Evolutionary conservation across 2,888 invertebrate genomes (phyloP).

Genomic region (Melangyna quadrimaculata): DNA sequence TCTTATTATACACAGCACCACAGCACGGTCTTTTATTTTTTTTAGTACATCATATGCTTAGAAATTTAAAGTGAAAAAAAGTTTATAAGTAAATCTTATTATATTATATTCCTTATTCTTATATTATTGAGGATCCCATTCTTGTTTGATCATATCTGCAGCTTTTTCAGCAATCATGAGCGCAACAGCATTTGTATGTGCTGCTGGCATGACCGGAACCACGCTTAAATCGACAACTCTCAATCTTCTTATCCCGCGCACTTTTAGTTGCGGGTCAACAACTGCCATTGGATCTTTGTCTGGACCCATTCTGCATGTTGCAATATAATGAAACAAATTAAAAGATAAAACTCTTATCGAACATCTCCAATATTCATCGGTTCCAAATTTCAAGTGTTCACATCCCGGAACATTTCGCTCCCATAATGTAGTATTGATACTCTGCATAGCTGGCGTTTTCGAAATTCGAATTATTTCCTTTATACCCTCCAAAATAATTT

Average conservation of each 20-base stretch:
- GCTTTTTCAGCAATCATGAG: constrained; percentile 87
- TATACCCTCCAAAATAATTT: constrained; percentile 83
- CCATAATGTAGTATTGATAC: constrained; percentile 82
- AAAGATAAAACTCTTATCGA: constrained; percentile 83
- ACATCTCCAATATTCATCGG: constrained; percentile 81
- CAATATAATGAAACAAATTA: constrained; percentile 85
- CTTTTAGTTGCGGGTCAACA: constrained; percentile 84
- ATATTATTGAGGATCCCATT: not conserved
- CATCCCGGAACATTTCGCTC: constrained; percentile 83
- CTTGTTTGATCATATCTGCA: not conserved
- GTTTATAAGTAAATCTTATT: too few relatives aligned
- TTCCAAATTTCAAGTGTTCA: constrained; percentile 81
- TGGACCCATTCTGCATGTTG: constrained; percentile 88
- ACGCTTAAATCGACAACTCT: constrained; percentile 87
- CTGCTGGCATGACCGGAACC: constrained; percentile 84
- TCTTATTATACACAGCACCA: too few relatives aligned
- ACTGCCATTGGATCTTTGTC: constrained; percentile 84
- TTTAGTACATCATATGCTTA: too few relatives aligned
- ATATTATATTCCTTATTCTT: too few relatives aligned
- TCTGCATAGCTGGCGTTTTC: constrained; percentile 84
- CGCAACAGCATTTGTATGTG: constrained; percentile 86
- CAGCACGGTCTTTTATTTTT: too few relatives aligned
- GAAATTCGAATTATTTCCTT: constrained; percentile 84
- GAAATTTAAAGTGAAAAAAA: too few relatives aligned
- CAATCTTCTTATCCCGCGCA: constrained; percentile 84